Evolutionary conservation across 2,113 vertebrate genomes (phyloP), one percentile per base, ranked within the genome.

Genomic region (Pipa parva): DNA sequence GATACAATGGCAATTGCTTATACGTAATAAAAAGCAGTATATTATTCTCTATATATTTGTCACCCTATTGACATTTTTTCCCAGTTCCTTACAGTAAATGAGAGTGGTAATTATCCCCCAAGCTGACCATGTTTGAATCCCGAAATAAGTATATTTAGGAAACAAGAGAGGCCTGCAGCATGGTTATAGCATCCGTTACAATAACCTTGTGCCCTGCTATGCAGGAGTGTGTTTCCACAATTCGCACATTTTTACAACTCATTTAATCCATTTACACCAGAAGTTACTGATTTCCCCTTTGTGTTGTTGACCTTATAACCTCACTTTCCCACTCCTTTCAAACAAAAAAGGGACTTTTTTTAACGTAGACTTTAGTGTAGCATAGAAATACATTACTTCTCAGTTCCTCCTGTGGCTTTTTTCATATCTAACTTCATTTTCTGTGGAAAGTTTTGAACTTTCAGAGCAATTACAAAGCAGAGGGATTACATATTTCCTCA

Each of bases 371-470:
- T n/a, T 18, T 7, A 18, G 22, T 21, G 7, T 20, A 21, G 12
- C 22, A n/a, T 10, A 36, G 21, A 36, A 33, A 58, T 22, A 37
- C 13, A 22, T 36, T 29, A 5, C 37, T 22, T 58, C 27, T 36
- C 4, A 10, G 4, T 13, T 21, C 12, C 31, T 58, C 6, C 18
- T 22, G 20, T 18, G 17, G 26, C 18, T 28, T 29, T n/a, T 55
- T 55, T 55, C 25, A 25, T 7, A 26, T 52, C 52, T 29, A 26
- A 55, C 26, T 28, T 52, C 22, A 52, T 52, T 17, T 42, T 60
- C 58, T 11, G 22, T 60, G 25, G 37, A 60, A 60, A 60, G 11
- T 42, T 39, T 25, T 60, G 37, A 46, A 60, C 37, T 60, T 25
- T 45, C 25, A n/a, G 17, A 27, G 25, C 37, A 24, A 37, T 28